Percentiles rank a stretch among this genome's conserved stretches.
Evolutionary conservation across 2,113 vertebrate genomes (phyloP).

Genomic region (Abramis brama): DNA sequence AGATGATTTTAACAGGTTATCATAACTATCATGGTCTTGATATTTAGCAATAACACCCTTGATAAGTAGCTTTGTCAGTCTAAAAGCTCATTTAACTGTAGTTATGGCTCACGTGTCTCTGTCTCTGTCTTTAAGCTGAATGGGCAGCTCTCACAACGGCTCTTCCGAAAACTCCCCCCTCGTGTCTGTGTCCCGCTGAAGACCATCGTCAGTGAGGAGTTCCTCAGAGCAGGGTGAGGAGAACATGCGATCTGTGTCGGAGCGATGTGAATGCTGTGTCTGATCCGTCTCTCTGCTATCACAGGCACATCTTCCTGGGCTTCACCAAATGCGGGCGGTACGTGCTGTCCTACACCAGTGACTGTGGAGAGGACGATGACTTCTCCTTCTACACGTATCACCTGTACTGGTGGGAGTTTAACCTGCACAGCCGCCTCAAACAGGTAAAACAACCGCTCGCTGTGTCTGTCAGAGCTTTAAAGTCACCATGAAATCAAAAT

Average conservation of each 20-base stretch:
- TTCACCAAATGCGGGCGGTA: constrained; percentile 94
- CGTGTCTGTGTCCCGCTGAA: constrained; percentile 89
- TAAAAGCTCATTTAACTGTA: neutral
- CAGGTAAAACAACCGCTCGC: constrained; percentile 75
- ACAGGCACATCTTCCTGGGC: constrained; percentile 92
- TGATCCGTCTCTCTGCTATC: constrained; percentile 3
- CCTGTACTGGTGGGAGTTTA: constrained; percentile 97
- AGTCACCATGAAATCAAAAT: too few relatives aligned
- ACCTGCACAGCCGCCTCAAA: constrained; percentile 89
- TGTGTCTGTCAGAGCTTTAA: neutral
- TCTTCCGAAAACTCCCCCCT: constrained; percentile 89
- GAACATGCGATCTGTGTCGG: neutral
- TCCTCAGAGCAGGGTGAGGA: constrained; percentile 86
- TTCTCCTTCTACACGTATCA: constrained; percentile 91
- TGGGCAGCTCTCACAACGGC: constrained; percentile 87
- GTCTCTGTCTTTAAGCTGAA: constrained; percentile 74
- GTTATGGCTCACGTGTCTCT: neutral
- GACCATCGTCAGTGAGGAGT: constrained; percentile 90
- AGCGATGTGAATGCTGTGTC: neutral
- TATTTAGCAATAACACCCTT: neutral
- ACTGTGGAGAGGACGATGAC: constrained; percentile 87
- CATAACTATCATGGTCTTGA: neutral
- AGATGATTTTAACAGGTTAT: neutral
- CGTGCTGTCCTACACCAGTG: constrained; percentile 92
- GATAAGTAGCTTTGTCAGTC: neutral